Conservation (phyloP, 2,113 vertebrate genomes). For the Antechinus stuartii region DNA sequence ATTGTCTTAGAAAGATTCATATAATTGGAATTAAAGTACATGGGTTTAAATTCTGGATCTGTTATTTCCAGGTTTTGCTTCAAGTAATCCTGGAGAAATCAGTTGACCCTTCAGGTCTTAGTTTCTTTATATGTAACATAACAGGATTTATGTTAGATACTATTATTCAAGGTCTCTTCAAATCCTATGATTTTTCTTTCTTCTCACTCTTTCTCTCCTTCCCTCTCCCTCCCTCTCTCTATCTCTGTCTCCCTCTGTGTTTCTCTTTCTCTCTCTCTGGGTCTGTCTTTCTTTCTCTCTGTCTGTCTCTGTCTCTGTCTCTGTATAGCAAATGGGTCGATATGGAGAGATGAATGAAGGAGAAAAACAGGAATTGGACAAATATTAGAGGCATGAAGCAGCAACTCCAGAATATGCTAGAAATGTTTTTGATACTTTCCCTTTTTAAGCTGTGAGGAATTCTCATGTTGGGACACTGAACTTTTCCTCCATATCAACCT, state of each 20-base stretch:
- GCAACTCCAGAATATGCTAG: neutral
- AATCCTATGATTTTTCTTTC: too few species aligned
- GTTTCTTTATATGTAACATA: neutral
- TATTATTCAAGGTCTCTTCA: neutral
- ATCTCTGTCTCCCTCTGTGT: too few species aligned
- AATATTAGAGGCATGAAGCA: neutral
- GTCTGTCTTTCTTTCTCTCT: too few species aligned
- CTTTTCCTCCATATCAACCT: fast-evolving
- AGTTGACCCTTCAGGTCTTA: neutral
- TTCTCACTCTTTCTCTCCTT: too few species aligned
- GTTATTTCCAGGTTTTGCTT: neutral
- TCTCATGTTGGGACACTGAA: neutral
- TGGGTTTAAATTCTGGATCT: neutral
- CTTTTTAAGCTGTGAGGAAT: neutral
- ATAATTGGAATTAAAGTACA: neutral
- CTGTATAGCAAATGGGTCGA: too few species aligned
- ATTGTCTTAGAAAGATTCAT: neutral
- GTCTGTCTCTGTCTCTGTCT: too few species aligned
- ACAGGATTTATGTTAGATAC: neutral
- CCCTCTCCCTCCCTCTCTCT: too few species aligned
- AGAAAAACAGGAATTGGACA: neutral
- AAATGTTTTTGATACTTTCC: neutral
- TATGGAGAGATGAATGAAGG: neutral
- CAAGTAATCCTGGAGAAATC: neutral
- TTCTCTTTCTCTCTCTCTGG: too few species aligned